Percentiles rank a stretch among this genome's conserved stretches.
Evolutionary conservation across 1,140 invertebrate genomes (phyloP).

Genomic region (Cyrtorhinus lividipennis): DNA sequence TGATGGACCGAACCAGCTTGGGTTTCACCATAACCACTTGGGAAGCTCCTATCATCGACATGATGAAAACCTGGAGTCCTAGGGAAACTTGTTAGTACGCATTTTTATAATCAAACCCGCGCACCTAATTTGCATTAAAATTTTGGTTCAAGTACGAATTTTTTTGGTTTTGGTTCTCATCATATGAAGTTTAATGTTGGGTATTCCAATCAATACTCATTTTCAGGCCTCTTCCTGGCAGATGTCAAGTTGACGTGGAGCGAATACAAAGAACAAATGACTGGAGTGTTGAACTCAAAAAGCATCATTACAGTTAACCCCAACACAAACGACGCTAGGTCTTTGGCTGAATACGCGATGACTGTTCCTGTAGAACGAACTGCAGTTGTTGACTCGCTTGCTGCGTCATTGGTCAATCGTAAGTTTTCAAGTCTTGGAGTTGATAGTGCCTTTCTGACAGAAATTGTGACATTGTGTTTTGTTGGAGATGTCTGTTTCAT

Average conservation of each 20-base stretch:
- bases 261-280: constrained; percentile 31
- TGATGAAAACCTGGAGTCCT: constrained; percentile 30
- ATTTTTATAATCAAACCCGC: too few relatives aligned
- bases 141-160: too few relatives aligned
- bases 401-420: constrained; percentile 27
- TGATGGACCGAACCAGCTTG: constrained; percentile 26
- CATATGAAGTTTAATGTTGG: too few relatives aligned
- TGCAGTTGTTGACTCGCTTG: constrained; percentile 24
- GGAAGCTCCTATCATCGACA: constrained; percentile 27
- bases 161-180: too few relatives aligned
- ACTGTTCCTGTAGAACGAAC: constrained; percentile 20
- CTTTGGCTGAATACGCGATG: constrained; percentile 27
- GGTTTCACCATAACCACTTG: constrained; percentile 26
- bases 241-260: constrained; percentile 32
- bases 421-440: too few relatives aligned
- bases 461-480: too few relatives aligned
- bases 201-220: too few relatives aligned
- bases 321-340: constrained; percentile 28
- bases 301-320: constrained; percentile 36
- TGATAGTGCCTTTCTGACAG: too few relatives aligned
- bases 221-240: constrained; percentile 32
- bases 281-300: constrained; percentile 22
- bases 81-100: constrained; percentile 27
- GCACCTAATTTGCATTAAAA: not conserved
- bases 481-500: too few relatives aligned